Conservation (phyloP, 1,140 invertebrate genomes). For the Gyrodactylus bullatarudis region DNA sequence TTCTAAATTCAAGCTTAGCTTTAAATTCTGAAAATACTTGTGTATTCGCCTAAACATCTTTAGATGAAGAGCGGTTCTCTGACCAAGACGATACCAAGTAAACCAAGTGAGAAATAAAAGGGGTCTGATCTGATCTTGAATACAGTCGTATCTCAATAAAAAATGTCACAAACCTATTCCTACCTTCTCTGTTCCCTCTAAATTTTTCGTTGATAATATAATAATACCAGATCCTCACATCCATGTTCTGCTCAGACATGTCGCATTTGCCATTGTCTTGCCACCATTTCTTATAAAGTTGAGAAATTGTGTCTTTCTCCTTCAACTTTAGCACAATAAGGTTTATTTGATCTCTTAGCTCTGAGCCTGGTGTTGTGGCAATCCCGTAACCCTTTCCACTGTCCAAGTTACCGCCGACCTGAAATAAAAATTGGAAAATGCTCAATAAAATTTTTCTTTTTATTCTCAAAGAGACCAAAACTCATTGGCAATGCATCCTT, state of each 20-base stretch:
- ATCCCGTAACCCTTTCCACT: constrained; percentile 57
- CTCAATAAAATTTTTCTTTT: too few relatives aligned
- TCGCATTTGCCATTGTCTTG: constrained; percentile 14
- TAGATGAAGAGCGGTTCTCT: too few relatives aligned
- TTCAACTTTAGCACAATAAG: constrained; percentile 17
- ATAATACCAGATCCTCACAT: not conserved
- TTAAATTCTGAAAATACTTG: too few relatives aligned
- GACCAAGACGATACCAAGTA: too few relatives aligned
- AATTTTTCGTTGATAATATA: not conserved
- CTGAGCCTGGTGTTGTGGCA: constrained; percentile 52
- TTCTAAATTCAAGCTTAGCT: too few relatives aligned
- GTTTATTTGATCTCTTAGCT: constrained; percentile 25
- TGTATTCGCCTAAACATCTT: too few relatives aligned
- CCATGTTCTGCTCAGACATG: not conserved
- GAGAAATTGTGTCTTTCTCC: constrained; percentile 15
- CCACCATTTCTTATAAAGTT: constrained; percentile 18
- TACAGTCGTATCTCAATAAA: not conserved
- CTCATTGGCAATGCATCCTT: too few relatives aligned
- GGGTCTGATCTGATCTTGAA: not conserved
- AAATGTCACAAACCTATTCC: too few relatives aligned
- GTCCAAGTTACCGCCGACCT: constrained; percentile 45
- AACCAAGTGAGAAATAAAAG: too few relatives aligned
- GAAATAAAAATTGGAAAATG: too few relatives aligned
- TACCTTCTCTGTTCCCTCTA: not conserved
- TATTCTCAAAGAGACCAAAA: too few relatives aligned